These are phyloP conservation scores for Mormyrus lacerda DNA, from an alignment of 2,113 vertebrate genomes.

Conservation along the genomic window DNA sequence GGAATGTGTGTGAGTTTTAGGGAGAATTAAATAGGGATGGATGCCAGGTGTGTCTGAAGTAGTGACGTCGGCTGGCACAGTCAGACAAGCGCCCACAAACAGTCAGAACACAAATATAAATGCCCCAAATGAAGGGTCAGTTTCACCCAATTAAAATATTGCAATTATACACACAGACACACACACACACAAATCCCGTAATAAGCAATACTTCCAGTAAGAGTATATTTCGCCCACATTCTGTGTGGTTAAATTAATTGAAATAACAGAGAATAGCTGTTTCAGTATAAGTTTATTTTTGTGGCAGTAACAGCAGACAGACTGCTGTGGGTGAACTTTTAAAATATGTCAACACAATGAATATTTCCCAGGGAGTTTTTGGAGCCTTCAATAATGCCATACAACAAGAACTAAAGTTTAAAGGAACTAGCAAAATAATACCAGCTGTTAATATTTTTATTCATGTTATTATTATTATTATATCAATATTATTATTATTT, in stretches of 20 bases:
- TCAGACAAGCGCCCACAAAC: not conserved
- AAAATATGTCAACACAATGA: not conserved
- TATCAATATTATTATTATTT: no score
- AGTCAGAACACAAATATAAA: not conserved
- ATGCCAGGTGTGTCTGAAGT: not conserved
- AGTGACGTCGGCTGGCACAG: not conserved
- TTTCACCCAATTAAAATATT: not conserved
- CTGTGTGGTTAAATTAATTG: not conserved
- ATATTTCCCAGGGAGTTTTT: not conserved
- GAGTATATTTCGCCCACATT: not conserved
- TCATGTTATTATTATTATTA: not conserved
- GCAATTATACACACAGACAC: not conserved
- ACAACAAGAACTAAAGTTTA: not conserved
- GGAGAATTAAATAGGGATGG: not conserved
- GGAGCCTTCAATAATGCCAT: not conserved
- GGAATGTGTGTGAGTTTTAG: not conserved
- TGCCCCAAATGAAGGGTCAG: not conserved
- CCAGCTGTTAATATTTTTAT: no score
- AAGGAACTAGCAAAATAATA: not conserved
- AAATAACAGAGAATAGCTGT: not conserved
- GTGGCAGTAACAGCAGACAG: not conserved
- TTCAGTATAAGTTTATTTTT: not conserved
- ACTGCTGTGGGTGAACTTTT: not conserved
- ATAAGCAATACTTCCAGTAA: not conserved
- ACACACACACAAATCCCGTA: not conserved